phyloP scores from a whole-genome alignment of 2,113 vertebrate genomes.

The Oceanodroma tethys region DNA sequence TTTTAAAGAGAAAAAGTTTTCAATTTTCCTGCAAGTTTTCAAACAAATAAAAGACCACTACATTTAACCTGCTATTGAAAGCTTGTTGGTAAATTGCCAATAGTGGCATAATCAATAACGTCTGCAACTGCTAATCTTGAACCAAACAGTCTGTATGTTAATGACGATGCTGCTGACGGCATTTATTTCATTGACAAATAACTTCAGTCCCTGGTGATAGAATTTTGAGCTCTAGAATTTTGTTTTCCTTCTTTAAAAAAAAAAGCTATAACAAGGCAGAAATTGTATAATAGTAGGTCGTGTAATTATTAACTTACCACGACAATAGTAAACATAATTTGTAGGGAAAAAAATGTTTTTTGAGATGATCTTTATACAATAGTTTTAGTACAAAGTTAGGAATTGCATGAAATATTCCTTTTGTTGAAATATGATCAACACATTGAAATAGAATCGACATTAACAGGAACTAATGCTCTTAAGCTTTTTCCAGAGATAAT shows the following conservation, averaged over 20 bases:
- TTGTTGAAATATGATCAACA: not conserved
- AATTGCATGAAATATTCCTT: slow-evolving; percentile 6
- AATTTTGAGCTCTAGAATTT: slow-evolving; percentile 23
- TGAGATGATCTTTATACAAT: slow-evolving; percentile 14
- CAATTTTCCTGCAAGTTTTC: not conserved
- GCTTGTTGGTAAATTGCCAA: not conserved
- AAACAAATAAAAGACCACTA: not conserved
- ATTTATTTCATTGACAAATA: slow-evolving; percentile 1
- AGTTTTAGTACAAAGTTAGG: slow-evolving; percentile 40
- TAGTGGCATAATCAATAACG: not conserved
- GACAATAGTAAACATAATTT: not conserved
- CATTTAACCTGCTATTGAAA: not conserved
- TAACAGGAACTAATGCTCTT: not conserved
- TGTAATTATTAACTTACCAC: slow-evolving; percentile 22
- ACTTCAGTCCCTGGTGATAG: not conserved
- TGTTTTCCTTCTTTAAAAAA: slow-evolving; percentile 17
- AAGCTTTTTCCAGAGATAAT: not conserved
- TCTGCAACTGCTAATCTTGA: not conserved
- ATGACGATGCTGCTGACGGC: not conserved
- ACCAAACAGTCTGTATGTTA: not conserved
- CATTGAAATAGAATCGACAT: not conserved
- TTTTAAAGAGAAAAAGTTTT: not conserved
- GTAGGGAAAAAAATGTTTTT: slow-evolving; percentile 25
- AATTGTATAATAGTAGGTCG: slow-evolving; percentile 43
- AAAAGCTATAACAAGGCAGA: slow-evolving; percentile 15